These are phyloP conservation scores for Microtus ochrogaster DNA, from an alignment of 2,113 vertebrate species.

Conservation along the genomic window DNA sequence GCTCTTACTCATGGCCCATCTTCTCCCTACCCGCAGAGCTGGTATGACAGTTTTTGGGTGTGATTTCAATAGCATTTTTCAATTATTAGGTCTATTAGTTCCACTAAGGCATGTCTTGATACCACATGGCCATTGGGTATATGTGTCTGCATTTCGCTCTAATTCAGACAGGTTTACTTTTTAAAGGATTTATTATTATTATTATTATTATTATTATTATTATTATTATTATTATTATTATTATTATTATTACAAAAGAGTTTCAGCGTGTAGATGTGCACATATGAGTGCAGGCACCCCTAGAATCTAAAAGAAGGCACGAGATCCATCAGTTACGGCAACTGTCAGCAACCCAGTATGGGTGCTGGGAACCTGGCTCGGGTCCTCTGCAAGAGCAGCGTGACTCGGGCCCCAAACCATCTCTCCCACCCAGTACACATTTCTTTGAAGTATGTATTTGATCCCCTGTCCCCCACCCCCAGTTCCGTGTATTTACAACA, in stretches of 20 bases:
- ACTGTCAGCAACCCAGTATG: not conserved
- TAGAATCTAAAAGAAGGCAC: not conserved
- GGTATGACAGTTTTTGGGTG: not conserved
- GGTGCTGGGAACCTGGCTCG: not conserved
- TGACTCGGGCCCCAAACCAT: not conserved
- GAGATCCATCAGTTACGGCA: too few relatives aligned
- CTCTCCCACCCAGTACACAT: not conserved
- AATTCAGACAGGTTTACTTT: not conserved
- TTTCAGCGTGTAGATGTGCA: not conserved
- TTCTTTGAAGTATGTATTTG: not conserved
- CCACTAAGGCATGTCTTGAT: not conserved
- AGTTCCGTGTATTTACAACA: not conserved
- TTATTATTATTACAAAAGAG: not conserved
- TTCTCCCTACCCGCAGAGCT: not conserved
- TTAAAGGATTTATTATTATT: not conserved
- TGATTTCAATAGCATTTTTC: not conserved
- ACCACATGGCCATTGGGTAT: not conserved
- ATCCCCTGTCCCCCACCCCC: not conserved
- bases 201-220: not conserved
- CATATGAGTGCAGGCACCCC: not conserved
- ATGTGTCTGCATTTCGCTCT: not conserved
- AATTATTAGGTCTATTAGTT: not conserved
- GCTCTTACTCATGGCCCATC: too few relatives aligned
- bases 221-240: not conserved
- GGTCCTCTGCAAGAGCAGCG: not conserved